Conservation (phyloP, 2,888 invertebrate species). For the Rhimphoctona megacephalus region DNA sequence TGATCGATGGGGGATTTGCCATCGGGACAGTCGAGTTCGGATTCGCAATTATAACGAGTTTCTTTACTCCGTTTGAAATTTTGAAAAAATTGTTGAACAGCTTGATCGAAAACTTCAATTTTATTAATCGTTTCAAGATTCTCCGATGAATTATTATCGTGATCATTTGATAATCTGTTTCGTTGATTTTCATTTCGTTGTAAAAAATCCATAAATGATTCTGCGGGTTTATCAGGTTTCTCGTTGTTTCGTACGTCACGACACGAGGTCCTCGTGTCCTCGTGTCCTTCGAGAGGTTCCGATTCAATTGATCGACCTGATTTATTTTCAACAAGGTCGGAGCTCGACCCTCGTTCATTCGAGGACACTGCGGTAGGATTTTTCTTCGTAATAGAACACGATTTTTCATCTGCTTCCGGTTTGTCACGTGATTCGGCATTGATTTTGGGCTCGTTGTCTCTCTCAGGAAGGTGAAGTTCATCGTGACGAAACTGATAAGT, state of each 20-base stretch:
- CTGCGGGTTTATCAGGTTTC: slow-evolving; percentile 27
- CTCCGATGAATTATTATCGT: neutral
- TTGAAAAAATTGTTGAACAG: slow-evolving; percentile 50
- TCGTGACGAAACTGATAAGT: slow-evolving; percentile 70
- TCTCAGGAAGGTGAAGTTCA: slow-evolving; percentile 17
- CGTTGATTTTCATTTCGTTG: slow-evolving; percentile 31
- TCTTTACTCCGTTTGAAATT: neutral
- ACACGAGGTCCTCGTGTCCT: slow-evolving; percentile 37
- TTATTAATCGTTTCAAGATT: neutral
- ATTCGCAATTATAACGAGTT: neutral
- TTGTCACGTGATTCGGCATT: slow-evolving; percentile 13
- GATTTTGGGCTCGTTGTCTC: slow-evolving; percentile 29
- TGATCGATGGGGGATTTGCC: neutral
- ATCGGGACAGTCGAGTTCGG: slow-evolving; percentile 6
- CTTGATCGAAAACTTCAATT: slow-evolving; percentile 53
- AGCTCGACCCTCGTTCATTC: slow-evolving; percentile 41
- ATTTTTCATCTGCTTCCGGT: slow-evolving; percentile 43
- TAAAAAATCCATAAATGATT: slow-evolving; percentile 68
- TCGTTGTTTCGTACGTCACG: slow-evolving; percentile 17
- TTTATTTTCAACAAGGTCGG: slow-evolving; percentile 66
- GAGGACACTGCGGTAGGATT: slow-evolving; percentile 20
- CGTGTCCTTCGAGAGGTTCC: slow-evolving; percentile 50
- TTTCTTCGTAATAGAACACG: slow-evolving; percentile 12
- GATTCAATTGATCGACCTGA: slow-evolving; percentile 60
- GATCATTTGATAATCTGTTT: slow-evolving; percentile 2